Evolutionary conservation across 2,797 vertebrate genomes (phyloP), one percentile per base, ranked within the genome.

Genomic region (Brotogeris chrysoptera): DNA sequence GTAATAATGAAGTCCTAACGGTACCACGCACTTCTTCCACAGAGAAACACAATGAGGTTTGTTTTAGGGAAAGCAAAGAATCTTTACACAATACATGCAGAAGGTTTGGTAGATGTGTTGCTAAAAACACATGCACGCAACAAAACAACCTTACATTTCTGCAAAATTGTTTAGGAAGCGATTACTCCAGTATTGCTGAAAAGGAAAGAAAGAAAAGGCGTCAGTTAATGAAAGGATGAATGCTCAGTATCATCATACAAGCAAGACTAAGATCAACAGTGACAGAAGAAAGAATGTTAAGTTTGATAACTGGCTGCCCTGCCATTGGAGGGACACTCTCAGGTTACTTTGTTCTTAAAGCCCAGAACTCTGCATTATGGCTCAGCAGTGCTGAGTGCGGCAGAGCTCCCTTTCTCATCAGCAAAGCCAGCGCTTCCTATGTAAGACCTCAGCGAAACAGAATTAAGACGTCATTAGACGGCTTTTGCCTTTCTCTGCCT

Each of bases 161-260:
- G 98, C 98, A 98, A 97, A 98, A 98, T 98, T 98, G 97, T 97
- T 98, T 98, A 98, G 98, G 98, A 98, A 98, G 97, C 95, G 97
- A 98, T 98, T 98, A 98, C 98, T 98, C 98, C 98, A 98, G 98
- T 97, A 97, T 98, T 97, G 98, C 98, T 98, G 98, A 97, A 98
- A 98, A 98, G 98, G 97, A 98, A 98, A 97, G 96, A 97, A 94
- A 97, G 94, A 97, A 95, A 97, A 97, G 97, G 97, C 93, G 65
- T 97, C 98, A 98, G 96, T 97, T 98, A 94, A 96, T 95, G 96
- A 96, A 96, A 97, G 95, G 96, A 97, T 90, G 95, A 93, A 95
- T 60, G 96, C 88, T 19, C 13, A 90, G 93, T 74, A 96, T 86
- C 92, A 96, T 96, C 94, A 61, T 46, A 96, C 94, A 97, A 94